A percentile compares a stretch with the other conserved stretches of the same genome.
These are phyloP conservation scores for Arbacia lixula DNA, from an alignment of 53 echinoderm and acorn worm genomes.

Conservation along the genomic window DNA sequence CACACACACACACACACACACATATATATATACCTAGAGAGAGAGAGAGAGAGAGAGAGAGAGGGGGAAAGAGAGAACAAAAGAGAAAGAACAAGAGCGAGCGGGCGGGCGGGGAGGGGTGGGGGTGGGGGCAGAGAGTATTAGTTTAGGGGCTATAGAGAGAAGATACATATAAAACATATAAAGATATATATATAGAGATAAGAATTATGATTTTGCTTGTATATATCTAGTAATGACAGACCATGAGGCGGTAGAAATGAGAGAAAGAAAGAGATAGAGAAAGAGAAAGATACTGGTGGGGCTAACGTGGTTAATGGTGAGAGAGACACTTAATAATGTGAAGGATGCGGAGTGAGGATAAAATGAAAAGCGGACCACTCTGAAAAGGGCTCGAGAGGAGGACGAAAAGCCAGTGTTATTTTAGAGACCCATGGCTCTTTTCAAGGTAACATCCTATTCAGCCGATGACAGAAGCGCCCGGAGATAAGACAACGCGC, in stretches of 20 bases:
- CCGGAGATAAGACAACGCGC: constrained; percentile 28
- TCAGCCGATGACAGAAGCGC: constrained; percentile 15
- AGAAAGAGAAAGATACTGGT: too few relatives aligned
- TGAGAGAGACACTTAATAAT: too few relatives aligned
- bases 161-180: not conserved
- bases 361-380: too few relatives aligned
- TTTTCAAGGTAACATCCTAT: constrained; percentile 21
- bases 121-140: not conserved
- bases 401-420: constrained; percentile 13
- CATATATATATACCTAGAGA: too few relatives aligned
- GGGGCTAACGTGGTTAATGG: too few relatives aligned
- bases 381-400: not conserved
- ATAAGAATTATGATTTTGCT: too few relatives aligned
- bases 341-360: too few relatives aligned
- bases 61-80: not conserved
- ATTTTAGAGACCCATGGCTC: not conserved
- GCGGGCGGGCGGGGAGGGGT: not conserved
- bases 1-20: too few relatives aligned
- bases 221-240: too few relatives aligned
- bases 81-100: not conserved
- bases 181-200: too few relatives aligned
- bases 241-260: too few relatives aligned
- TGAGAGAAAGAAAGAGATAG: too few relatives aligned
- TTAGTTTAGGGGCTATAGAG: not conserved
- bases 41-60: not conserved